phyloP scores from a whole-genome alignment of 1,140 invertebrate species.

The Sycophila sp. region DNA sequence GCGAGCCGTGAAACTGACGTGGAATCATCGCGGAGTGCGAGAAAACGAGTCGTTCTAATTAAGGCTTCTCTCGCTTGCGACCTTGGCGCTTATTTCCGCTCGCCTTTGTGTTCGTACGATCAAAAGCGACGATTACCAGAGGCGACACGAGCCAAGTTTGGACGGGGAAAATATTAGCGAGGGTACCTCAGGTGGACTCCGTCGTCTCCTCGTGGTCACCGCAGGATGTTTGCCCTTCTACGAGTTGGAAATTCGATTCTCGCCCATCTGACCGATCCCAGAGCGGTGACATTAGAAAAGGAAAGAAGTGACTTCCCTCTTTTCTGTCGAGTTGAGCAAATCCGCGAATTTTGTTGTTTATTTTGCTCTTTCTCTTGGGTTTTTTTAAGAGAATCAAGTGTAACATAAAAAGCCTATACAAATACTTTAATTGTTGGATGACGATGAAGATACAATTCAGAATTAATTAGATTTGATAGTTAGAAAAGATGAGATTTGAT shows the following conservation, averaged over 20 bases:
- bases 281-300: neutral
- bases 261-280: neutral
- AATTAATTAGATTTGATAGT: no score
- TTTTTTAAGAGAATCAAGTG: no score
- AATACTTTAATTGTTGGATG: no score
- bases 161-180: neutral
- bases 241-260: no score
- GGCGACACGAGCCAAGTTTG: neutral
- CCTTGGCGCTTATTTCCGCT: neutral
- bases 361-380: no score
- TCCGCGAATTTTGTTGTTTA: no score
- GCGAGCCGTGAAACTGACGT: conserved; percentile 31
- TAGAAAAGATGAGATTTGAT: no score
- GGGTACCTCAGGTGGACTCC: neutral
- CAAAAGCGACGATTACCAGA: neutral
- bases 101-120: conserved; percentile 15
- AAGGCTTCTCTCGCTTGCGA: neutral
- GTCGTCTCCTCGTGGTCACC: neutral
- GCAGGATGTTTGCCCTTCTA: neutral
- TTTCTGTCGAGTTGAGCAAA: no score
- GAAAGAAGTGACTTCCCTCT: no score
- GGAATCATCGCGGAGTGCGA: conserved; percentile 11
- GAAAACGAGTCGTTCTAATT: conserved; percentile 23
- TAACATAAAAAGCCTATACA: no score
- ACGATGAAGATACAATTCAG: no score